Conservation (phyloP, 2,797 vertebrate species). For the Geotrypetes seraphini region DNA sequence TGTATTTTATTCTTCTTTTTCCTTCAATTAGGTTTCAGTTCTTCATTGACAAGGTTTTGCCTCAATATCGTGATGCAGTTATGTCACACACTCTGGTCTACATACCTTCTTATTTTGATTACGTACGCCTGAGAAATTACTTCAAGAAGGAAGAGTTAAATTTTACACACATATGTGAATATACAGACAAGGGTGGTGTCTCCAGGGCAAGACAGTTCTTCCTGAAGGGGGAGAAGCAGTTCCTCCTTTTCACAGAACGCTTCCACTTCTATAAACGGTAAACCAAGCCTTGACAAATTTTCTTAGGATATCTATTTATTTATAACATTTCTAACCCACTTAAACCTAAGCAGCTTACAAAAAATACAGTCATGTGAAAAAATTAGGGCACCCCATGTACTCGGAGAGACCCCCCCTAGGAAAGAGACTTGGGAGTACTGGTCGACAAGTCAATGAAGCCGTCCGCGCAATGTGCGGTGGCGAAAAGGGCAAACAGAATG, state of each 20-base stretch:
- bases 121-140: slow-evolving; percentile 83
- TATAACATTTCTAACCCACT: no score
- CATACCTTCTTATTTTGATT: slow-evolving; percentile 90
- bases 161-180: slow-evolving; percentile 79
- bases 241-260: slow-evolving; percentile 86
- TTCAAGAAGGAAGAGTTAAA: slow-evolving; percentile 85
- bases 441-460: no score
- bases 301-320: no score
- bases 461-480: no score
- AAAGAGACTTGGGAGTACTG: no score
- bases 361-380: no score
- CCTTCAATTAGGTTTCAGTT: slow-evolving; percentile 71
- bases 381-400: no score
- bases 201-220: slow-evolving; percentile 80
- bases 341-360: no score
- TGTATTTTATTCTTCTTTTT: not conserved
- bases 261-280: slow-evolving; percentile 98
- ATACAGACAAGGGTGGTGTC: slow-evolving; percentile 65
- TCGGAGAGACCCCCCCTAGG: no score
- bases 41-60: slow-evolving; percentile 79
- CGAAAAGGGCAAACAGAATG: no score
- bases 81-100: slow-evolving; percentile 94
- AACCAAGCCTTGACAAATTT: no score
- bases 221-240: slow-evolving; percentile 76
- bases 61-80: slow-evolving; percentile 85